Base-by-base conservation (phyloP, 2,888 invertebrate genomes). In the Halictus quadricinctus region DNA sequence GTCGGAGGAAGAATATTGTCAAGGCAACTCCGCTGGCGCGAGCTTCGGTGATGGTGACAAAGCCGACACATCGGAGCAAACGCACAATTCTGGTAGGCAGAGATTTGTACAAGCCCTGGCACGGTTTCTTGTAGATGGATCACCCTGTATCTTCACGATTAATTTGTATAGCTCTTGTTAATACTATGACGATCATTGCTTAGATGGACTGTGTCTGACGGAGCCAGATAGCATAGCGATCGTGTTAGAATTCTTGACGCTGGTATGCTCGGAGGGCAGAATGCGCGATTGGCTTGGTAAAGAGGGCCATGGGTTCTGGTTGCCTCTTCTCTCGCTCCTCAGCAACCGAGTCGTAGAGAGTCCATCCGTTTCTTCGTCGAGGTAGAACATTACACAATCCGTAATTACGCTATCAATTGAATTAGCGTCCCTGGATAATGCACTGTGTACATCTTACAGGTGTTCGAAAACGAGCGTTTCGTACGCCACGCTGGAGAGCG, bases 281-380 rank as follows among this genome's bases (percentile, higher is more conserved):
- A 97, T 98, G 95, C 97, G 98, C 89, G 97, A 98, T 94, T 98
- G 98, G 98, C 96, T 98, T 73, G 98, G 98, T 21, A 95, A 95
- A 75, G 96, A 97, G 88, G 98, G 98, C 12, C 96, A 97, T 4
- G 95, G 96, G n/a, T 98, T 98, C 95, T 98, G 98, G 98, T 96
- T 97, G 73, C 97, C 98, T 6, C 95, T 98, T 85, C 95, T 98
- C 15, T 96, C 96, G 83, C 95, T 98, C 93, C 95, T 98, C 48
- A 97, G 97, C 93, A 96, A 96, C 92, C 96, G 96, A 70, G 95
- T 96, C 43, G 93, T 95, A 93, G 93, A 93, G 91, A 94, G 91
- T 90, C 92, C 93, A 76, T 93, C 94, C 2, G 85, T 91, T 0
- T 92, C 93, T 15, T 93, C 93, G 12, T 91, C 92, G 21, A 93